Conservation (phyloP, 2,888 invertebrate species). For the Mythimna vitellina region DNA sequence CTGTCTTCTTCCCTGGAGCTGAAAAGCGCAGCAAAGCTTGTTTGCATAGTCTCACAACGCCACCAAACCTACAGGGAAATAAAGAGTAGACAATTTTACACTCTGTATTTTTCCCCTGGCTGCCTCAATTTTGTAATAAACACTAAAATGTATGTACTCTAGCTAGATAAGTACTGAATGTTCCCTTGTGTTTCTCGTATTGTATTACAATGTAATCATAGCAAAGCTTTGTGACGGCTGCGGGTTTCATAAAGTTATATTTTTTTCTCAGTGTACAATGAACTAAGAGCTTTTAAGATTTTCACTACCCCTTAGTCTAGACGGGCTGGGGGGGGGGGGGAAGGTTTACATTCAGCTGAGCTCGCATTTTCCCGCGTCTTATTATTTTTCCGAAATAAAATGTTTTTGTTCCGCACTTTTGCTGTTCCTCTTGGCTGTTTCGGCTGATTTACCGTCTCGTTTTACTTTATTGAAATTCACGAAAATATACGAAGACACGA, state of each 20-base stretch:
- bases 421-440: slow-evolving; percentile 1
- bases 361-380: slow-evolving; percentile 62
- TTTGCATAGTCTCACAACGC: neutral
- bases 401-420: slow-evolving; percentile 66
- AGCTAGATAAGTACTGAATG: neutral
- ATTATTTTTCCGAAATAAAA: slow-evolving; percentile 72
- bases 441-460: slow-evolving; percentile 5
- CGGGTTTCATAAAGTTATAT: slow-evolving; percentile 63
- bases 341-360: slow-evolving; percentile 70
- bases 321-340: slow-evolving; percentile 65
- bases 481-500: neutral
- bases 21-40: slow-evolving; percentile 5
- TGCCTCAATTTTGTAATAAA: neutral
- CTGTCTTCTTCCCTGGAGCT: neutral
- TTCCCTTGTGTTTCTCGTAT: slow-evolving; percentile 32
- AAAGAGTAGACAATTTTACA: neutral
- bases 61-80: neutral
- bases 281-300: slow-evolving; percentile 71
- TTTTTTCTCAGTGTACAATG: slow-evolving; percentile 63
- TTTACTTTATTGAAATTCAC: neutral
- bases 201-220: slow-evolving; percentile 42
- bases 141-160: slow-evolving; percentile 25
- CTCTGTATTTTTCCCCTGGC: neutral
- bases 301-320: slow-evolving; percentile 62
- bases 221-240: slow-evolving; percentile 39